Base-by-base conservation (phyloP, 2,888 invertebrate genomes). In the Pseudococcus longispinus region DNA sequence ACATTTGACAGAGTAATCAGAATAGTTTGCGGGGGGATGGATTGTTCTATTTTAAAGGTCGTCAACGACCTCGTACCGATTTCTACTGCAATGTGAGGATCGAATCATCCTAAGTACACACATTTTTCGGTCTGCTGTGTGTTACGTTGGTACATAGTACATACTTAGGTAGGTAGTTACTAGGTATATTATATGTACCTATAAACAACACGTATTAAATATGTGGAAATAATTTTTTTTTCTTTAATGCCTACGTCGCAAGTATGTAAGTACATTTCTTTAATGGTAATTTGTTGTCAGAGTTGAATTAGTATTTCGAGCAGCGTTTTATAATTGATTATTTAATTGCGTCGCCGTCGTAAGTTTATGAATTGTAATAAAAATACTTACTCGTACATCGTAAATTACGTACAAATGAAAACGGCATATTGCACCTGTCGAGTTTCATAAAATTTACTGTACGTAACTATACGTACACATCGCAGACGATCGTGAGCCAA, bases 231-330 rank as follows among this genome's bases (percentile, higher is more conserved):
- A n/a, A 51, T 55, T 55, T 55, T 23, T 60, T 60, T 60, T 23
- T 23, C 15, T 4, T 2, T 51, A 11, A 46, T 11, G 13, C 1
- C 20, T 23, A 23, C 60, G 60, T 60, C 60, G 51, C 5, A 60
- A 60, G 60, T 60, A 23, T 60, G 20, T 60, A 60, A 23, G 60
- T 60, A 60, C 60, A 60, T 60, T 60, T 60, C 9, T 70, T 70
- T 70, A 70, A 70, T 70, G 70, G 70, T 70, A 29, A 70, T 70
- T 70, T 70, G 70, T 29, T 70, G 70, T 70, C 70, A 6, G 29
- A 70, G 29, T 29, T 70, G 70, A 70, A 70, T 70, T 70, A 70
- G 29, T 70, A 29, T 70, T 29, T 70, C 29, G 29, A 70, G 29
- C 70, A 70, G 9, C 60, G 60, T 23, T 60, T 60, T 55, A n/a